These are phyloP conservation scores for Xiphydria camelus DNA, from an alignment of 2,888 invertebrate species.

Conservation along the genomic window DNA sequence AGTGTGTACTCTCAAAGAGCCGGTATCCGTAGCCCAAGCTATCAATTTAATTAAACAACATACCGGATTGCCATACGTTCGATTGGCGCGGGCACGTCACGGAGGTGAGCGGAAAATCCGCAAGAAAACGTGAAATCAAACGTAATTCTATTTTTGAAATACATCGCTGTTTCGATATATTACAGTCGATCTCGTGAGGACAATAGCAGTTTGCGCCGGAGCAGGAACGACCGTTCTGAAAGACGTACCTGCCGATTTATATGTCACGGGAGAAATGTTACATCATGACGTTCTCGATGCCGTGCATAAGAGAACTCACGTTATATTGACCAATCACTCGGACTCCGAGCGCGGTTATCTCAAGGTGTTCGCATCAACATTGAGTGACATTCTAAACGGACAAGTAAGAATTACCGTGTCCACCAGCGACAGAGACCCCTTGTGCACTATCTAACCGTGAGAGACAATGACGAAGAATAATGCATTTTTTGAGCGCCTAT, in stretches of 20 bases:
- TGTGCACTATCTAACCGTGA: constrained; percentile 66
- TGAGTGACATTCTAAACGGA: constrained; percentile 54
- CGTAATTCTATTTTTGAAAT: constrained; percentile 6
- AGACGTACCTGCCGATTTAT: constrained; percentile 74
- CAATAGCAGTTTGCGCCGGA: constrained; percentile 87
- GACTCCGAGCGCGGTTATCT: constrained; percentile 92
- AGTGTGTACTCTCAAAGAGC: constrained; percentile 59
- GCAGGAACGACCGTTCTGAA: constrained; percentile 81
- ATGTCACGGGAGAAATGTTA: constrained; percentile 91
- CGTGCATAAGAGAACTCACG: constrained; percentile 74
- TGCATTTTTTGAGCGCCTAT: too few relatives aligned
- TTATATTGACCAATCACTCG: constrained; percentile 90
- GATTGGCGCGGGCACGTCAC: constrained; percentile 69
- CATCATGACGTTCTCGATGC: constrained; percentile 93
- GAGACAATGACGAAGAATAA: neutral
- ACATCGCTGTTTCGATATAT: constrained; percentile 28
- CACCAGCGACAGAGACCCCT: constrained; percentile 75
- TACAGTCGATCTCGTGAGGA: constrained; percentile 61
- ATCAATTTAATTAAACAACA: constrained; percentile 71
- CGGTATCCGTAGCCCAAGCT: constrained; percentile 65
- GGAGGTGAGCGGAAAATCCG: constrained; percentile 43
- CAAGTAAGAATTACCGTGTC: constrained; percentile 71
- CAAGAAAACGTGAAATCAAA: constrained; percentile 8
- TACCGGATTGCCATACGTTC: constrained; percentile 70
- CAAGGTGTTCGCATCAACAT: constrained; percentile 62